Evolutionary conservation across 2,888 invertebrate genomes (phyloP).

Genomic region (Peribatodes rhomboidaria): DNA sequence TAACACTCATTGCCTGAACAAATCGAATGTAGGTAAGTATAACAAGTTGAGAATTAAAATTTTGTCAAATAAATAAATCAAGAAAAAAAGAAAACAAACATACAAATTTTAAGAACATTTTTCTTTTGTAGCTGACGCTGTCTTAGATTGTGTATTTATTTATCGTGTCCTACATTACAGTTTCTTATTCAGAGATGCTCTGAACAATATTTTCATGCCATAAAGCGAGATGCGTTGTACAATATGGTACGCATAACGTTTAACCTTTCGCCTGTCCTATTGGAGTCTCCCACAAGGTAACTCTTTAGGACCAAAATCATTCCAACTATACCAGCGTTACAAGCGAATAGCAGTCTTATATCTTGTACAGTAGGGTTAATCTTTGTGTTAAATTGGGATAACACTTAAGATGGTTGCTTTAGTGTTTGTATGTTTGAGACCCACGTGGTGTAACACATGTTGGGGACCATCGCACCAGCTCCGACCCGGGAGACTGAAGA

Average conservation of each 20-base stretch:
- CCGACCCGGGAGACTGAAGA: constrained; percentile 77
- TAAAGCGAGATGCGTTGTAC: constrained; percentile 62
- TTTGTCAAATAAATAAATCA: no score
- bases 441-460: constrained; percentile 84
- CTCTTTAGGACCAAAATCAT: constrained; percentile 20
- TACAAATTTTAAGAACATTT: no score
- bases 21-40: no score
- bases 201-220: constrained; percentile 41
- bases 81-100: no score
- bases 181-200: constrained; percentile 12
- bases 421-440: constrained; percentile 63
- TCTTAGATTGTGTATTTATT: no score
- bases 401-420: constrained; percentile 47
- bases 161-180: constrained; percentile 45
- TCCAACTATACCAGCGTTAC: not conserved
- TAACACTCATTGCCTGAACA: no score
- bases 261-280: constrained; percentile 79
- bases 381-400: constrained; percentile 28
- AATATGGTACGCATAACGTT: constrained; percentile 79
- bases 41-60: no score
- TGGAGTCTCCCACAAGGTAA: constrained; percentile 84
- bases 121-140: no score
- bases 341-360: constrained; percentile 18
- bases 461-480: constrained; percentile 71
- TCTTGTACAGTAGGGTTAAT: not conserved